Evolutionary conservation across 1,140 invertebrate species (phyloP).

Genomic region (Colletes latitarsis): DNA sequence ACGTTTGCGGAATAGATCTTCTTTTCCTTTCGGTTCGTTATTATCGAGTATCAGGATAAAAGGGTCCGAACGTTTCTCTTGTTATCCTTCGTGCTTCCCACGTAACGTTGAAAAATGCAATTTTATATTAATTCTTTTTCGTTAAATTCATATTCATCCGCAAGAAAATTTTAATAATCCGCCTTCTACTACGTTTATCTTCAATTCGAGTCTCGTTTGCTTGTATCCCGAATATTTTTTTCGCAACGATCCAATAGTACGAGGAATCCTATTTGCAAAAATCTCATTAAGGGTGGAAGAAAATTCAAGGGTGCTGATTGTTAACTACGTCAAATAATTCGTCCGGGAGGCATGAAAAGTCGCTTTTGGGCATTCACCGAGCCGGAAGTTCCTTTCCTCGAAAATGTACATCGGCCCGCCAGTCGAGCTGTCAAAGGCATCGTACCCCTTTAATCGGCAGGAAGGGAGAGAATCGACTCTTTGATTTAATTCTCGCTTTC

Average conservation of each 20-base stretch:
- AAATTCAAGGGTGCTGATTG: constrained; percentile 5
- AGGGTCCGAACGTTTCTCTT: background rate
- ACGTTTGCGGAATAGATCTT: background rate
- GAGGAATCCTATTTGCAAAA: background rate
- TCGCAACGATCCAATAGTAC: background rate
- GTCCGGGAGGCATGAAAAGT: background rate
- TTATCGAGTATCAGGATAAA: background rate
- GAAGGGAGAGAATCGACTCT: background rate
- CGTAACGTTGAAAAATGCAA: no score
- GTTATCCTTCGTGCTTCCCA: background rate
- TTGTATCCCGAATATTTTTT: no score
- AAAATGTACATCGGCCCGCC: no score
- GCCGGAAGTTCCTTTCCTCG: no score
- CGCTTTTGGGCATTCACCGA: no score
- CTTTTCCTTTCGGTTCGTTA: background rate
- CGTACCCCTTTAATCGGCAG: background rate
- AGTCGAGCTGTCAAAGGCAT: no score
- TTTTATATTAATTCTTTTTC: no score
- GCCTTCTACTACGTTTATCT: no score
- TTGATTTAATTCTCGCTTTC: background rate
- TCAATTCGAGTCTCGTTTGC: no score
- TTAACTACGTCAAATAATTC: constrained; percentile 2
- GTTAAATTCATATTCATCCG: no score
- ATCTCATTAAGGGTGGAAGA: background rate
- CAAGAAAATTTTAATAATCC: no score